Evolutionary conservation across 2,888 invertebrate species (phyloP), one percentile per base, ranked within the genome.

Genomic region (Yponomeuta plumbellus): DNA sequence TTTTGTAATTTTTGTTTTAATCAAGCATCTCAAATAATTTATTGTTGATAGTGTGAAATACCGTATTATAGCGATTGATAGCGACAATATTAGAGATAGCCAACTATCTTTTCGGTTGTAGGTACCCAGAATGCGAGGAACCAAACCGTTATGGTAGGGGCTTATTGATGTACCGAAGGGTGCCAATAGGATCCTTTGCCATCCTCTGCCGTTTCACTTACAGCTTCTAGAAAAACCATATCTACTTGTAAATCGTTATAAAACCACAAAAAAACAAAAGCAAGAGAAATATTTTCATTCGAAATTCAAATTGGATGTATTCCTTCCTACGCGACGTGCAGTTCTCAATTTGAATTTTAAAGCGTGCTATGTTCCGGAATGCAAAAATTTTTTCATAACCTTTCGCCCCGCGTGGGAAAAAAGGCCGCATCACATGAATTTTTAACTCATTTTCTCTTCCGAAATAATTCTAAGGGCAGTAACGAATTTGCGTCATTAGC

Each of bases 301-400:
- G 23, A 66, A 66, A 66, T 66, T 61, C 66, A 59, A 66, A 66
- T 59, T 66, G 44, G 44, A 61, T 52, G 61, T 40, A 59, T 44
- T 61, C 59, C 61, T 39, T 61, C 59, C 40, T 58, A 44, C 59
- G 44, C 40, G 66, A 44, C 59, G 44, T 61, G 61, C 44, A 61
- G 68, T 72, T 74, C 70, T 69, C 69, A 72, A 74, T 79, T 76
- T 73, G 72, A 74, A 74, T 74, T 74, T 71, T 70, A 72, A 69
- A 68, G 40, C n/a, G 21, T 63, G 39, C 44, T 40, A 40, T 40
- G 63, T 63, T 63, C 63, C 63, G 20, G 61, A 66, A 52, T 22
- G 21, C 21, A 56, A 21, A 57, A 0, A 1, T 65, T 23, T 62
- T 56, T 44, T 63, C 22, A 23, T 66, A 59, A 59, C 59, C 22